Conservation (phyloP, 2,888 invertebrate species). For the Melanostoma mellinum region DNA sequence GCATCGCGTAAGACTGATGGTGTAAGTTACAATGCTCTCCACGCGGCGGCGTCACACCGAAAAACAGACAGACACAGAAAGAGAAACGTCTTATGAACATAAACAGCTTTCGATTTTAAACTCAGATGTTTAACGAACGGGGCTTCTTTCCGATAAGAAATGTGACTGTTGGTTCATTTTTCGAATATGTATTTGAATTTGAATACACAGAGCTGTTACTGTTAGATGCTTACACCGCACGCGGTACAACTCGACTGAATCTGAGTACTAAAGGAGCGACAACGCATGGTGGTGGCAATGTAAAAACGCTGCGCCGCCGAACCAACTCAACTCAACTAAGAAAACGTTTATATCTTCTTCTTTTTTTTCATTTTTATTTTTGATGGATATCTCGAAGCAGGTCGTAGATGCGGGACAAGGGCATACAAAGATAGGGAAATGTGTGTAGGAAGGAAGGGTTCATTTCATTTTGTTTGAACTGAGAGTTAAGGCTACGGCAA, state of each 20-base stretch:
- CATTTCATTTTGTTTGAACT: constrained; percentile 28
- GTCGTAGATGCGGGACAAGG: constrained; percentile 70
- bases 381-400: constrained; percentile 70
- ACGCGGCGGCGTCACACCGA: no score
- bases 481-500: background rate
- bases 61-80: no score
- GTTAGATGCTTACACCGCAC: constrained; percentile 66
- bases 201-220: constrained; percentile 29
- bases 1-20: no score
- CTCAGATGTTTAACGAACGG: no score
- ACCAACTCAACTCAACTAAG: constrained; percentile 41
- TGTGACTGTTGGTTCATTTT: constrained; percentile 4
- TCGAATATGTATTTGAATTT: constrained; percentile 40
- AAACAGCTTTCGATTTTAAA: no score
- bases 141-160: no score
- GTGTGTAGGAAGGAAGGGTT: constrained; percentile 65
- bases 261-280: constrained; percentile 24
- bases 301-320: constrained; percentile 42
- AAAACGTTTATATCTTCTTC: constrained; percentile 50
- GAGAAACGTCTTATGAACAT: constrained; percentile 25
- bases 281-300: constrained; percentile 16
- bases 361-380: constrained; percentile 54
- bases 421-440: constrained; percentile 64
- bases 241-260: constrained; percentile 61
- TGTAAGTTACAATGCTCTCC: no score